phyloP scores from a whole-genome alignment of 2,113 vertebrate genomes.

The Anseranas semipalmata region DNA sequence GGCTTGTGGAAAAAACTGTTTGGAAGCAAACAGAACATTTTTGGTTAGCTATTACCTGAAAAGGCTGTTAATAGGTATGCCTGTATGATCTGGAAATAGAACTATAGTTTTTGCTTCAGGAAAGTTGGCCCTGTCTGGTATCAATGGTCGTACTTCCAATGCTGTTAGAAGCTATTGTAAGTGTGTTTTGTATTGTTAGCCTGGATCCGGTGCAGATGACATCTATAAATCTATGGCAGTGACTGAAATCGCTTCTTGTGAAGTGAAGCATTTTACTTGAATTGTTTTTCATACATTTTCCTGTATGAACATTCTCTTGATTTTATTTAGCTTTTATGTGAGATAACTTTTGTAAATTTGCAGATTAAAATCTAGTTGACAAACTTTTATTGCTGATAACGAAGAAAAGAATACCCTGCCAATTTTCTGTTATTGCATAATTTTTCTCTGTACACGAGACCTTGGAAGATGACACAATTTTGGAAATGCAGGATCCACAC shows the following conservation, averaged over 20 bases:
- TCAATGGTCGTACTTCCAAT: background rate
- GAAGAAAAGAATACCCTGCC: background rate
- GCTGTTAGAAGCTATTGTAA: background rate
- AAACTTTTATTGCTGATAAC: constrained; percentile 48
- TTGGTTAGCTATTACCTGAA: background rate
- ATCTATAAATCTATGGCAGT: background rate
- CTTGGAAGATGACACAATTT: constrained; percentile 21
- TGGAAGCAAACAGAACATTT: background rate
- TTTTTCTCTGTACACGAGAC: background rate
- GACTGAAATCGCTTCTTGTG: background rate
- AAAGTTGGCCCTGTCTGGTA: background rate
- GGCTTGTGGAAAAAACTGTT: background rate
- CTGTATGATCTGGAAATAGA: background rate
- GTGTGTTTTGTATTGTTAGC: background rate
- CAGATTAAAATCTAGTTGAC: background rate
- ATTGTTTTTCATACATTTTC: background rate
- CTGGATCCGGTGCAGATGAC: background rate
- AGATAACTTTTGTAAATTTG: background rate
- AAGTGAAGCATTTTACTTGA: background rate
- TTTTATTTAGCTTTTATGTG: background rate
- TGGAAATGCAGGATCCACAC: background rate
- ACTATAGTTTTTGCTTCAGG: background rate
- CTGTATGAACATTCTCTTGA: background rate
- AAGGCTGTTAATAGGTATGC: background rate
- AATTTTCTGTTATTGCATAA: background rate